Percentiles rank a stretch among this genome's conserved stretches.
Conservation (phyloP, 2,113 vertebrate genomes). For the Aythya baeri region DNA sequence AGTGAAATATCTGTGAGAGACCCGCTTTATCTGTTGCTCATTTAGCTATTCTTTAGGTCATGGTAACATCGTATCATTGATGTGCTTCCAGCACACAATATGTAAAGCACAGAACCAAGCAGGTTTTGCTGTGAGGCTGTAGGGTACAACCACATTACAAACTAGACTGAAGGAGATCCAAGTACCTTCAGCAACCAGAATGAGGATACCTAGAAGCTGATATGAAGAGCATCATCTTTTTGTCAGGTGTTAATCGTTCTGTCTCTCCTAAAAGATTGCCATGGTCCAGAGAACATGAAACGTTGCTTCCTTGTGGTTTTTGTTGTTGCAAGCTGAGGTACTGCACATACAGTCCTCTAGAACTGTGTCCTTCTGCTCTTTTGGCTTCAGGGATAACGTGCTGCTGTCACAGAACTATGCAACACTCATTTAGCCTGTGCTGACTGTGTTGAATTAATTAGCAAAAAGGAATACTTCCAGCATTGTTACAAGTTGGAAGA, state of each 20-base stretch:
- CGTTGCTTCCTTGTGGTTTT: background rate
- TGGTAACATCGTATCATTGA: background rate
- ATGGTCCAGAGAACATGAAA: background rate
- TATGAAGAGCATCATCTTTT: background rate
- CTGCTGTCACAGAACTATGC: background rate
- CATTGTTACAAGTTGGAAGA: background rate
- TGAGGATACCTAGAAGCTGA: background rate
- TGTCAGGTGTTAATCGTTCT: background rate
- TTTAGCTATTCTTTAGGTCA: background rate
- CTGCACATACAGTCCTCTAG: background rate
- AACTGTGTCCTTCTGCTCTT: background rate
- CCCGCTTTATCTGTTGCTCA: background rate
- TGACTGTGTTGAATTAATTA: background rate
- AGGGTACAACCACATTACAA: background rate
- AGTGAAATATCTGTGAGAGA: background rate
- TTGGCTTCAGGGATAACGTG: background rate
- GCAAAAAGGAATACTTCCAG: background rate
- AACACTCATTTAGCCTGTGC: background rate
- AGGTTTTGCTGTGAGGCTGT: background rate
- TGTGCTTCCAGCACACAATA: background rate
- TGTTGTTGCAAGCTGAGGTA: background rate
- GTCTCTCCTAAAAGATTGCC: background rate
- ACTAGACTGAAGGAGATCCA: background rate
- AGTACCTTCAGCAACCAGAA: background rate
- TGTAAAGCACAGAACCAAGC: background rate